Evolutionary conservation across 2,113 vertebrate genomes (phyloP).

Genomic region (Suricata suricatta): DNA sequence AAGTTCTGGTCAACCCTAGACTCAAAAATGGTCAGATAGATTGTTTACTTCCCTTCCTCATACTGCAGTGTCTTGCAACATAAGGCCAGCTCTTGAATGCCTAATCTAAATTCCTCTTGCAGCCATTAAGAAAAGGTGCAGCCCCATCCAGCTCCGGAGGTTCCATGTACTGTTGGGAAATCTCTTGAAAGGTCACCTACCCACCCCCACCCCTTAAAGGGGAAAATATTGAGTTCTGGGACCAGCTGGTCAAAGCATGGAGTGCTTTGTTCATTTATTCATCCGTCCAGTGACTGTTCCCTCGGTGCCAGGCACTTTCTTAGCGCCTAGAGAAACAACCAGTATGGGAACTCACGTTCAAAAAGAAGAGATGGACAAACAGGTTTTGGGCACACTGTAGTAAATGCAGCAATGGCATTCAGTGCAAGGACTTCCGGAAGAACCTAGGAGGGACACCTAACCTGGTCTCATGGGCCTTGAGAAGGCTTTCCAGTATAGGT

Average conservation of each 20-base stretch:
- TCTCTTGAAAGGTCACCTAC: slow-evolving; percentile 49
- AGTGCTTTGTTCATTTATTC: slow-evolving; percentile 32
- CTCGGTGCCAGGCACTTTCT: background rate
- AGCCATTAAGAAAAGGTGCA: slow-evolving; percentile 63
- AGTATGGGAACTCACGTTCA: background rate
- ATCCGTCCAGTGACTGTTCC: background rate
- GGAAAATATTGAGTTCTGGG: background rate
- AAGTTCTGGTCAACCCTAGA: slow-evolving; percentile 11
- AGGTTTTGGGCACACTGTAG: background rate
- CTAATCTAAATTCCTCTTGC: slow-evolving; percentile 64
- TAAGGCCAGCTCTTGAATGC: slow-evolving; percentile 43
- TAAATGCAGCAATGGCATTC: background rate
- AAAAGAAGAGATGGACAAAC: background rate
- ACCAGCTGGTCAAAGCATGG: slow-evolving; percentile 6
- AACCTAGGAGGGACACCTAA: background rate
- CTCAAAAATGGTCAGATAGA: slow-evolving; percentile 19
- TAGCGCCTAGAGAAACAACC: background rate
- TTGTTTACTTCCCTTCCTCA: slow-evolving; percentile 52
- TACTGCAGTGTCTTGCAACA: slow-evolving; percentile 39
- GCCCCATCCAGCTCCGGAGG: background rate
- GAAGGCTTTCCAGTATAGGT: background rate
- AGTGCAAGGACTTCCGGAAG: background rate
- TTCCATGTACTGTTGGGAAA: slow-evolving; percentile 56
- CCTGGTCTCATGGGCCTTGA: background rate
- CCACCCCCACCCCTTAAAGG: background rate